phyloP scores from a whole-genome alignment of 64 coral and sea anemone genomes.

The Stichodactyla helianthus region DNA sequence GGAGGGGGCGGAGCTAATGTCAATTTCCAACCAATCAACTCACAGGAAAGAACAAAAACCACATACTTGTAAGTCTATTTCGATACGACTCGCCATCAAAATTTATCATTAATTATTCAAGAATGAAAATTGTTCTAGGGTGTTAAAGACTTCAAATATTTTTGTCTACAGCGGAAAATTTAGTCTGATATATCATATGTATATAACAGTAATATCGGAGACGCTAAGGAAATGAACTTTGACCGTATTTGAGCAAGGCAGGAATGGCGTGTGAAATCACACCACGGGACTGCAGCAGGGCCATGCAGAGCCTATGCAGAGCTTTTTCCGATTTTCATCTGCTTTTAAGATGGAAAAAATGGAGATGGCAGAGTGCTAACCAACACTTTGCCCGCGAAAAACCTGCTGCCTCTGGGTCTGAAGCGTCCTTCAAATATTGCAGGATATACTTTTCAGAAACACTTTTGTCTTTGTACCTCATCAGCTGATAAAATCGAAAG shows the following conservation, averaged over 20 bases:
- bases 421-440: no score
- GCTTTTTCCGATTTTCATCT: not conserved
- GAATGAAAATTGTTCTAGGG: no score
- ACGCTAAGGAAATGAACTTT: not conserved
- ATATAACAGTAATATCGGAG: not conserved
- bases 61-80: not conserved
- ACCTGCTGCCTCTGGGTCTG: no score
- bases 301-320: not conserved
- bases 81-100: not conserved
- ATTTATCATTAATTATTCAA: not conserved
- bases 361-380: no score
- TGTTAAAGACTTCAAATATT: not conserved
- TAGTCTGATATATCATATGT: not conserved
- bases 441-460: no score
- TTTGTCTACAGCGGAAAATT: not conserved
- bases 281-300: not conserved
- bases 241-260: not conserved
- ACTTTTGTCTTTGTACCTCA: no score
- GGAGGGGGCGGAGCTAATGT: conserved; percentile 3
- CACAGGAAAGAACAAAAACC: not conserved
- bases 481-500: not conserved
- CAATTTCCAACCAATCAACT: not conserved
- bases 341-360: no score
- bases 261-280: not conserved
- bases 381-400: no score